Evolutionary conservation across 2,797 vertebrate species (phyloP).

Genomic region (Diplodus sargus): DNA sequence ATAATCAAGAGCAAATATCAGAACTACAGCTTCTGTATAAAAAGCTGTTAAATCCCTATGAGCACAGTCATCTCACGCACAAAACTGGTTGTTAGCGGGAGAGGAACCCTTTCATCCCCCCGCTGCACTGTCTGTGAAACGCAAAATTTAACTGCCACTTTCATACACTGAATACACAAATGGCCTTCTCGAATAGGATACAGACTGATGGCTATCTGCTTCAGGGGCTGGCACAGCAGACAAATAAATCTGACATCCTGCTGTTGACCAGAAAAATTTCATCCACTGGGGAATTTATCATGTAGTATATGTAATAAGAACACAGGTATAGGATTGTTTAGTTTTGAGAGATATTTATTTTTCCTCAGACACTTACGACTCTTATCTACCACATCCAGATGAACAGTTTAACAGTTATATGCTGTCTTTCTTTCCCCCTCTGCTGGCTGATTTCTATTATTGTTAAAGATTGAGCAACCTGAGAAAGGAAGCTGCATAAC

Average conservation of each 20-base stretch:
- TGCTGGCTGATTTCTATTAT: constrained; percentile 1
- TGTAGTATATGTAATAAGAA: background rate
- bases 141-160: constrained; percentile 35
- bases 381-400: background rate
- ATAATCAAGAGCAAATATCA: constrained; percentile 1
- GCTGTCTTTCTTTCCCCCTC: constrained; percentile 25
- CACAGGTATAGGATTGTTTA: background rate
- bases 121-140: constrained; percentile 30
- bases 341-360: background rate
- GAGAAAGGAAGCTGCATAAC: constrained; percentile 1
- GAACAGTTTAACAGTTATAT: background rate
- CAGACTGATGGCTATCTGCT: constrained; percentile 42
- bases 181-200: constrained; percentile 17
- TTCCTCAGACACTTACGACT: background rate
- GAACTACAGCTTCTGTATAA: background rate
- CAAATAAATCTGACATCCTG: constrained; percentile 31
- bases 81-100: constrained; percentile 15
- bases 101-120: constrained; percentile 46
- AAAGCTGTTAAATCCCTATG: constrained; percentile 12
- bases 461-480: background rate
- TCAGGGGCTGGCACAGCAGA: constrained; percentile 17
- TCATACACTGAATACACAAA: constrained; percentile 39
- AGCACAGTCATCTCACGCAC: constrained; percentile 22
- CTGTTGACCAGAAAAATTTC: constrained; percentile 33
- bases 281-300: constrained; percentile 14